A percentile compares a stretch with the other conserved stretches of the same genome.
Evolutionary conservation across 2,797 vertebrate genomes (phyloP).

Genomic region (Scolopax rusticola): DNA sequence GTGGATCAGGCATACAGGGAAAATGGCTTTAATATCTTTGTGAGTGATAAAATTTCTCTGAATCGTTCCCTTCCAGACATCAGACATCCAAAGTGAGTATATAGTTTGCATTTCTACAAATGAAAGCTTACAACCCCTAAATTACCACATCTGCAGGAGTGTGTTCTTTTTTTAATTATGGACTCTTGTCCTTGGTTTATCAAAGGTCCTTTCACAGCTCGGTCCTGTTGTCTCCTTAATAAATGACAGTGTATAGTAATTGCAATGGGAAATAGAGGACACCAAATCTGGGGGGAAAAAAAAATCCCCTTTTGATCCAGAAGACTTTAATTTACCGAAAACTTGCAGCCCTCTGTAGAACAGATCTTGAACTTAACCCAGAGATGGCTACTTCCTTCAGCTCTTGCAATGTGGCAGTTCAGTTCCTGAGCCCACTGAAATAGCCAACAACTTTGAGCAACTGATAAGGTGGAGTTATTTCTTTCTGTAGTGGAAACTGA

Average conservation of each 20-base stretch:
- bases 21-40: conserved; percentile 97
- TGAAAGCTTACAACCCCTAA: background rate
- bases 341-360: background rate
- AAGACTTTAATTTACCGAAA: background rate
- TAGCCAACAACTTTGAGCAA: background rate
- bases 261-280: background rate
- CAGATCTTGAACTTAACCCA: background rate
- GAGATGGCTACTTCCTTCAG: background rate
- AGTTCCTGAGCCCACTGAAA: background rate
- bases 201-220: background rate
- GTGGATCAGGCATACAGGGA: conserved; percentile 95
- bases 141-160: background rate
- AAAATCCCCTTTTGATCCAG: rapidly evolving
- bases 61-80: conserved; percentile 96
- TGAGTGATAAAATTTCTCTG: conserved; percentile 95
- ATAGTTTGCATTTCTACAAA: background rate
- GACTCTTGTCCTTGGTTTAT: background rate
- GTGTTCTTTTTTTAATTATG: background rate
- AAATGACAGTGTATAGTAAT: background rate
- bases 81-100: conserved; percentile 92
- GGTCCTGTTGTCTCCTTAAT: background rate
- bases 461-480: background rate
- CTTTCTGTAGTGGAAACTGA: background rate
- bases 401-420: background rate
- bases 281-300: background rate